Conservation (phyloP, 2,888 invertebrate genomes). For the Trichogramma evanescens region DNA sequence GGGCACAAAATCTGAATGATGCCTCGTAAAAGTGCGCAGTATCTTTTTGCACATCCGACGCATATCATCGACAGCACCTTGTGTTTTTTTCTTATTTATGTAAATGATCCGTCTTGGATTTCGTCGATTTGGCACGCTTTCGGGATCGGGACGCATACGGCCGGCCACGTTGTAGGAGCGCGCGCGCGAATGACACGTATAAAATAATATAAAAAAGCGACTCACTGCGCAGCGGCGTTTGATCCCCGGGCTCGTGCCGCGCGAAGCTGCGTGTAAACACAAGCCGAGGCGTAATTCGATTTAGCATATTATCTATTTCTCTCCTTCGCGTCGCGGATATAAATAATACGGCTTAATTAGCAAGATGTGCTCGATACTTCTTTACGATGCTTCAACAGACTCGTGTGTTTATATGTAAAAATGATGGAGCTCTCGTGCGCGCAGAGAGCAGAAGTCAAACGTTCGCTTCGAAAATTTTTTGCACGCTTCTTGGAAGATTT, state of each 20-base stretch:
- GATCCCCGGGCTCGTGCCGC: conserved; percentile 8
- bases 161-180: not conserved
- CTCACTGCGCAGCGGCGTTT: conserved; percentile 14
- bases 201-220: conserved; percentile 19
- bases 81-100: too few species aligned
- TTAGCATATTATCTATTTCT: conserved; percentile 16
- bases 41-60: too few species aligned
- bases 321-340: conserved; percentile 14
- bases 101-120: not conserved
- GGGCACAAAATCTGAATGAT: too few species aligned
- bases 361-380: not conserved
- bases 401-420: too few species aligned
- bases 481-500: conserved; percentile 14
- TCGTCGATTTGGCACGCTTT: conserved; percentile 14
- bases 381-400: too few species aligned
- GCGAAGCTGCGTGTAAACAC: too few species aligned
- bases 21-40: too few species aligned
- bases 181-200: conserved; percentile 11
- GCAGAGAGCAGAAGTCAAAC: not conserved
- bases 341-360: conserved; percentile 24
- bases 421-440: too few species aligned
- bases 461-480: conserved; percentile 7
- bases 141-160: not conserved
- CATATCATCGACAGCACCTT: too few species aligned
- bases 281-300: conserved; percentile 19